Percentiles rank a stretch among this genome's conserved stretches.
Evolutionary conservation across 2,113 vertebrate species (phyloP).

Genomic region (Myocastor coypus): DNA sequence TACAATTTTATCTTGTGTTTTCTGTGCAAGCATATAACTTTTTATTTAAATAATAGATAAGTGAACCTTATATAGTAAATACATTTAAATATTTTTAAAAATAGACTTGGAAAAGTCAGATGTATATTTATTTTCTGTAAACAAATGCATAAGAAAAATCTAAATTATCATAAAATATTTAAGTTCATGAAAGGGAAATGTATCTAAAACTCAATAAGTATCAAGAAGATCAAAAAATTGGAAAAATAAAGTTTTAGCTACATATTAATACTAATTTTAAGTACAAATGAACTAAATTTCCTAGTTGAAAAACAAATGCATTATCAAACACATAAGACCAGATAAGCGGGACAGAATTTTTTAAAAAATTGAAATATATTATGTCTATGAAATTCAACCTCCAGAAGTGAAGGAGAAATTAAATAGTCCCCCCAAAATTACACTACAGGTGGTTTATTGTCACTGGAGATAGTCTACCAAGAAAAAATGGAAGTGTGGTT

Average conservation of each 20-base stretch:
- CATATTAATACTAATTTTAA: background rate
- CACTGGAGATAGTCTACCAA: too few species aligned
- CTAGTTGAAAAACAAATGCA: background rate
- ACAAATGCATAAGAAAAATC: background rate
- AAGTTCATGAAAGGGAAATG: background rate
- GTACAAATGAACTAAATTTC: background rate
- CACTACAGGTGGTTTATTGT: background rate
- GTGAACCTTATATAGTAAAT: background rate
- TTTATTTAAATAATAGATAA: background rate
- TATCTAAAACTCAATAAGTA: background rate
- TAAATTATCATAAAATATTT: background rate
- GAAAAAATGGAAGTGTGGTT: background rate
- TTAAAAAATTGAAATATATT: background rate
- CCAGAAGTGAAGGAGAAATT: background rate
- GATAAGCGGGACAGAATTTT: background rate
- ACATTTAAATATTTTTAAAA: background rate
- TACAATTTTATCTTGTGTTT: background rate
- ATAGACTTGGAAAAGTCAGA: background rate
- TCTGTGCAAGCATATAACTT: background rate
- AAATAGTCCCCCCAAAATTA: background rate
- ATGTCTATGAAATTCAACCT: background rate
- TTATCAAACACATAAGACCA: background rate
- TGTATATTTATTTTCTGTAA: background rate
- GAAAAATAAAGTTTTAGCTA: background rate
- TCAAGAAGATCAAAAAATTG: background rate